phyloP scores from a whole-genome alignment of 2,888 invertebrate species.

The Euzophera pinguis region DNA sequence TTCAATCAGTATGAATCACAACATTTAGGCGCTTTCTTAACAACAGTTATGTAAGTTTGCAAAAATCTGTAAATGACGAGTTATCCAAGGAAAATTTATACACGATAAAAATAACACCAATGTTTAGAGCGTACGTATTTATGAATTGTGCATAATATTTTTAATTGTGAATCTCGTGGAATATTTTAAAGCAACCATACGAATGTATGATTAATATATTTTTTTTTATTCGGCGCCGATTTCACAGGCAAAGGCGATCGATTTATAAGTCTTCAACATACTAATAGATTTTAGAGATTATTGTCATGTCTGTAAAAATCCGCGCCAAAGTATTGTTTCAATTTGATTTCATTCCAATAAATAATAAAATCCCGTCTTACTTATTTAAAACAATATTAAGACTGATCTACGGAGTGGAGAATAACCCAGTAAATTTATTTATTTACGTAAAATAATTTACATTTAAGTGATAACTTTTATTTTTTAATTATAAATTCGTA shows the following conservation, averaged over 20 bases:
- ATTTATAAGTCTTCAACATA: no score
- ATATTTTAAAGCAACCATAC: background rate
- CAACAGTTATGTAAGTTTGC: background rate
- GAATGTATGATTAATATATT: background rate
- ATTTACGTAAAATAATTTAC: conserved; percentile 27
- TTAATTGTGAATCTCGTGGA: conserved; percentile 1
- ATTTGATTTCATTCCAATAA: conserved; percentile 12
- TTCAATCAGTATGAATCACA: no score
- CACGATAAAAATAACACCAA: background rate
- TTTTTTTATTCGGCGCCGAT: background rate
- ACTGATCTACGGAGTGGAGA: conserved; percentile 10
- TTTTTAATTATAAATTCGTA: conserved; percentile 10
- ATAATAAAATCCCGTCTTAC: conserved; percentile 4
- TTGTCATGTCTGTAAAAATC: background rate
- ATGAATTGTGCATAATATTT: background rate
- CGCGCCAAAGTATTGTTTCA: background rate
- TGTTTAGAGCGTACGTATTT: background rate
- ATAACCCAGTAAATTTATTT: conserved; percentile 16
- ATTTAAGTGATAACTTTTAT: conserved; percentile 16
- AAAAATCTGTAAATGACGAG: background rate
- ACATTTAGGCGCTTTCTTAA: no score
- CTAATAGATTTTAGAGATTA: no score
- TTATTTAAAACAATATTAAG: conserved; percentile 5
- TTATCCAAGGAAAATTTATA: background rate
- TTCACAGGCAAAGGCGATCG: background rate